A percentile compares a stretch with the other conserved stretches of the same genome.
phyloP scores from a whole-genome alignment of 1,140 invertebrate genomes.

The Drosophila pachea region DNA sequence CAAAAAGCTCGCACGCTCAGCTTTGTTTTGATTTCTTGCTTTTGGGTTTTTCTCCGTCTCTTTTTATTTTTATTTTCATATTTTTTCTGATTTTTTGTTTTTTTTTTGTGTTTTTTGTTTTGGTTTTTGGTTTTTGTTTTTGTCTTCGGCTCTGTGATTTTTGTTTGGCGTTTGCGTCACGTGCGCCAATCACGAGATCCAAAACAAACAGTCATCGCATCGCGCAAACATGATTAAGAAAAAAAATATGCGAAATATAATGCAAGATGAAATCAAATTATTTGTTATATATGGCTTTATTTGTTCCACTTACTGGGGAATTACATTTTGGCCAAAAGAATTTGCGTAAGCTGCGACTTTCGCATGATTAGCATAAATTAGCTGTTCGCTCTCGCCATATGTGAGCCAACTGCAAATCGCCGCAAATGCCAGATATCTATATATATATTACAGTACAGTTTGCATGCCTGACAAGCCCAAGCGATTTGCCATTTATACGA shows the following conservation, averaged over 20 bases:
- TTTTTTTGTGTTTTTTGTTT: too few species aligned
- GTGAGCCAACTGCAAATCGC: constrained; percentile 12
- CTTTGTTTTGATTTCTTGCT: constrained; percentile 19
- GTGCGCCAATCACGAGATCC: constrained; percentile 51
- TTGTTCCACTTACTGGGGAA: constrained; percentile 48
- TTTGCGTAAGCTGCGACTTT: neutral
- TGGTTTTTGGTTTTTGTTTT: too few species aligned
- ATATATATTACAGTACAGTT: neutral
- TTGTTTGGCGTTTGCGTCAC: constrained; percentile 62
- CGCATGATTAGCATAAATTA: neutral
- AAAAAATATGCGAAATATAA: neutral
- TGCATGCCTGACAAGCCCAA: neutral
- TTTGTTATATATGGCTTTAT: neutral
- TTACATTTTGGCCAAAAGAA: constrained; percentile 29
- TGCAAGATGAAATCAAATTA: neutral
- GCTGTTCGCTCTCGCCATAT: neutral
- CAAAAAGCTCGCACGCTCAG: constrained; percentile 26
- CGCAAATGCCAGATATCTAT: too few species aligned
- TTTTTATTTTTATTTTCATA: constrained; percentile 21
- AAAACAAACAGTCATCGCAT: constrained; percentile 26
- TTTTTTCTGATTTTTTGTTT: constrained; percentile 29
- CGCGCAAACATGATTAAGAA: constrained; percentile 19
- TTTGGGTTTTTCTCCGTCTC: constrained; percentile 14
- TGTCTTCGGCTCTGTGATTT: constrained; percentile 27
- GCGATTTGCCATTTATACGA: neutral